Conservation (phyloP, 1,140 invertebrate genomes). For the Brachionus asplanchnoidis region DNA sequence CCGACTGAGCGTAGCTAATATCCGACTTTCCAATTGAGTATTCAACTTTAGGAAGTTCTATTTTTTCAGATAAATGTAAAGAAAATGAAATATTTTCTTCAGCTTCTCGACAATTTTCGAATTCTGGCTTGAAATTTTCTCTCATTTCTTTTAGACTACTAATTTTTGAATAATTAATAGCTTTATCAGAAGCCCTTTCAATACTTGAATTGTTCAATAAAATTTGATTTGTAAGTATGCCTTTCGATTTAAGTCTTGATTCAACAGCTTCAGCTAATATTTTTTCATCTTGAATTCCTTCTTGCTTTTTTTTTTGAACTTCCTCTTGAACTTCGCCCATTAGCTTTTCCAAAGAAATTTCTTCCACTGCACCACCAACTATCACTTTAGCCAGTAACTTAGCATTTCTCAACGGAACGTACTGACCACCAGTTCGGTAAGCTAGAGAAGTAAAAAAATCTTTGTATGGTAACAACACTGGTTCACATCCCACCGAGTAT, state of each 20-base stretch:
- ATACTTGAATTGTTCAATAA: background rate
- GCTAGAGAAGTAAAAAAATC: constrained; percentile 51
- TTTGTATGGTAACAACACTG: constrained; percentile 47
- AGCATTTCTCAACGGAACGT: constrained; percentile 48
- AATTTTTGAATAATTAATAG: constrained; percentile 9
- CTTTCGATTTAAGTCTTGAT: background rate
- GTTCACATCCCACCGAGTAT: constrained; percentile 50
- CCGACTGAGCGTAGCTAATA: constrained; percentile 11
- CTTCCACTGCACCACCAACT: constrained; percentile 49
- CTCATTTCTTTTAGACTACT: background rate
- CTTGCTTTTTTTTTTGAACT: constrained; percentile 43
- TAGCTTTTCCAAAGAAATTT: constrained; percentile 48
- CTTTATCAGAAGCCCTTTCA: background rate
- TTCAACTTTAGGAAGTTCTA: background rate
- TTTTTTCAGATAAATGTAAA: background rate
- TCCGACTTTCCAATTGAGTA: background rate
- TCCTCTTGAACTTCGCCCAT: constrained; percentile 48
- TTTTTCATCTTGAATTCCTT: background rate
- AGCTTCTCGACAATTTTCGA: no score
- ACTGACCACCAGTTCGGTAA: constrained; percentile 50
- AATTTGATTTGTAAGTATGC: background rate
- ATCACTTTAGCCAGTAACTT: constrained; percentile 46
- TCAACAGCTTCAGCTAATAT: constrained; percentile 5
- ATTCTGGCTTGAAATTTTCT: background rate
- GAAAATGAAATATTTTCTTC: background rate